Base-by-base conservation (phyloP, 2,797 vertebrate species). In the Leptodactylus fallax region DNA sequence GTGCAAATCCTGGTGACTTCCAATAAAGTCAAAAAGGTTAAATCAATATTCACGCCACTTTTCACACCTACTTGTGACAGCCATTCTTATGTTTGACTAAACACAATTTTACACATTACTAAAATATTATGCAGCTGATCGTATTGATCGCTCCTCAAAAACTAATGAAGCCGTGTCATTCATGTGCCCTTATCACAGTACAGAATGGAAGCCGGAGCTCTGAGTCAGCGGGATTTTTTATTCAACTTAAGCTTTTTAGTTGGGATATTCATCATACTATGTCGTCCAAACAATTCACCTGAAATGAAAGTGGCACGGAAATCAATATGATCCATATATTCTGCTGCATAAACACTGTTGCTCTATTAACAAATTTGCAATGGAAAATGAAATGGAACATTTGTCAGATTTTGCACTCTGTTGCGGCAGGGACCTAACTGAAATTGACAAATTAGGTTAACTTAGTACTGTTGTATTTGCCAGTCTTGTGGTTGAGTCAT, bases 281-380 rank as follows among this genome's bases (percentile, higher is more conserved):
- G 94, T 95, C 92, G 87, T 96, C 96, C 95, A 94, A 95, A 97
- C 96, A 95, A 95, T 97, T 96, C 96, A 96, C 96, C 96, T 95
- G 95, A 94, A 97, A 95, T 94, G 93, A 92, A 93, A 87, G 91
- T 92, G 95, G 95, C 96, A 95, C 92, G 71, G 87, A 94, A 96
- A 97, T 98, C 97, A 89, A 97, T 98, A 97, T 92, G 94, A 95
- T 95, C 93, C 92, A 91, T 92, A 91, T 25, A 96, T 97, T 97
- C 93, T 96, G 96, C 96, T 95, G 93, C 95, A 95, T 96, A 96
- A 96, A 97, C 96, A 96, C 92, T 95, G 95, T 88, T 94, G 91
- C 92, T 92, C 91, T 93, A 93, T 93, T 95, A 93, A 94, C 93
- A 93, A 91, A 93, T 94, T 93, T 94, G 92, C 94, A 92, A 90